These are phyloP conservation scores for Hypothenemus hampei DNA, from an alignment of 1,140 invertebrate species.

Conservation along the genomic window DNA sequence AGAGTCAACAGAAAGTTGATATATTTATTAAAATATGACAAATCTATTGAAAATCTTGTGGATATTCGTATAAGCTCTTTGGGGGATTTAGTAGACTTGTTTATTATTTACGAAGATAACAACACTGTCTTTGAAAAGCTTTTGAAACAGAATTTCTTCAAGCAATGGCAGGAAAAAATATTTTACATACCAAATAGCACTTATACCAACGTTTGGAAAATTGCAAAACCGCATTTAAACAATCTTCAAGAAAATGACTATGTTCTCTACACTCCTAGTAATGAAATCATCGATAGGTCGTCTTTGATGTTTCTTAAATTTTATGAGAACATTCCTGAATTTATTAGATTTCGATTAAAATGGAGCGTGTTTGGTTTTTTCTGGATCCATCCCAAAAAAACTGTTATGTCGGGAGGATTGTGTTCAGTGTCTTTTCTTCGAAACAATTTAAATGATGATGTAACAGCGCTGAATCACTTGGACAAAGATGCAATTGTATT, in stretches of 20 bases:
- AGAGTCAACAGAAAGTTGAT: slow-evolving; percentile 50
- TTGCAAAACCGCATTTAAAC: slow-evolving; percentile 43
- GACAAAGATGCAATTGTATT: slow-evolving; percentile 49
- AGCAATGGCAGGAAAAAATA: slow-evolving; percentile 51
- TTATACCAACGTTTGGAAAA: slow-evolving; percentile 46
- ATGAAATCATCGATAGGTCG: slow-evolving; percentile 56
- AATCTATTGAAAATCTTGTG: slow-evolving; percentile 52
- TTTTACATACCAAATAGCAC: slow-evolving; percentile 50
- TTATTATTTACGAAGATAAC: slow-evolving; percentile 55
- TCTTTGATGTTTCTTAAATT: slow-evolving; percentile 62
- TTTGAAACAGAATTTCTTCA: slow-evolving; percentile 42
- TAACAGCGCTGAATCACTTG: slow-evolving; percentile 27
- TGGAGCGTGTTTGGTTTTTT: slow-evolving; percentile 67
- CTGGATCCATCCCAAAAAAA: slow-evolving; percentile 60
- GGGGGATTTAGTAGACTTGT: slow-evolving; percentile 57
- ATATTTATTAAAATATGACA: slow-evolving; percentile 54
- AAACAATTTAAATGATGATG: slow-evolving; percentile 39
- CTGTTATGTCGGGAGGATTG: slow-evolving; percentile 49
- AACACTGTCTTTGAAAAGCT: slow-evolving; percentile 36
- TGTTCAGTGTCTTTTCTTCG: slow-evolving; percentile 48
- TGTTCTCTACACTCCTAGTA: slow-evolving; percentile 53
- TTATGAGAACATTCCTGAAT: slow-evolving; percentile 59
- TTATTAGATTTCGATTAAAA: slow-evolving; percentile 57
- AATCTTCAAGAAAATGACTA: slow-evolving; percentile 58
- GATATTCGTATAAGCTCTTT: slow-evolving; percentile 59